A percentile compares a stretch with the other conserved stretches of the same genome.
phyloP scores from a whole-genome alignment of 2,888 invertebrate genomes.

The Piscicola geometra region DNA sequence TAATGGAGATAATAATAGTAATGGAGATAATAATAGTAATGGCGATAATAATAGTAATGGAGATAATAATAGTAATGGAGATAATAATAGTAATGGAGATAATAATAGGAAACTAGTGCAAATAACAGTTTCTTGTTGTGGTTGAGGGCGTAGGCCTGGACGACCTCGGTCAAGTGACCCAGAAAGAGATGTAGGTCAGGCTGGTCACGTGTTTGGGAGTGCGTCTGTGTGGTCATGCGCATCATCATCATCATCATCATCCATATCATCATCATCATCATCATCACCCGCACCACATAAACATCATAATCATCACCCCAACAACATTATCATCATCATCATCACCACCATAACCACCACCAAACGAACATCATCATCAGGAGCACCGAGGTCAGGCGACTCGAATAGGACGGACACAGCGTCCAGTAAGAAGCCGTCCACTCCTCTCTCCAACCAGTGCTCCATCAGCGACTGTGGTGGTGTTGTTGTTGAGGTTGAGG shows the following conservation, averaged over 20 bases:
- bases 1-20: not conserved
- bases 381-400: slow-evolving; percentile 40
- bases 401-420: slow-evolving; percentile 66
- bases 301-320: slow-evolving; percentile 18
- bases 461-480: slow-evolving; percentile 58
- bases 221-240: slow-evolving; percentile 40
- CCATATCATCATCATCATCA: slow-evolving; percentile 19
- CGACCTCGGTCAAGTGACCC: slow-evolving; percentile 63
- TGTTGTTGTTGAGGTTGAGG: not conserved
- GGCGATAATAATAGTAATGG: no score
- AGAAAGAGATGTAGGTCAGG: slow-evolving; percentile 63
- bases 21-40: not conserved
- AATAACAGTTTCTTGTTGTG: slow-evolving; percentile 10
- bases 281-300: slow-evolving; percentile 8
- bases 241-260: slow-evolving; percentile 33
- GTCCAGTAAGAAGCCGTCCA: slow-evolving; percentile 84
- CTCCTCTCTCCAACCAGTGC: slow-evolving; percentile 69
- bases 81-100: not conserved
- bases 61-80: not conserved
- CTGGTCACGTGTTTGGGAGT: slow-evolving; percentile 45
- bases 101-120: no score
- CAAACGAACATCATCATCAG: not conserved
- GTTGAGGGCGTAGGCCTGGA: slow-evolving; percentile 49
- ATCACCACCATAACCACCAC: slow-evolving; percentile 18
- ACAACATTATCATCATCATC: slow-evolving; percentile 20